Conservation (phyloP, 2,113 vertebrate genomes). For the Anarrhichthys ocellatus region DNA sequence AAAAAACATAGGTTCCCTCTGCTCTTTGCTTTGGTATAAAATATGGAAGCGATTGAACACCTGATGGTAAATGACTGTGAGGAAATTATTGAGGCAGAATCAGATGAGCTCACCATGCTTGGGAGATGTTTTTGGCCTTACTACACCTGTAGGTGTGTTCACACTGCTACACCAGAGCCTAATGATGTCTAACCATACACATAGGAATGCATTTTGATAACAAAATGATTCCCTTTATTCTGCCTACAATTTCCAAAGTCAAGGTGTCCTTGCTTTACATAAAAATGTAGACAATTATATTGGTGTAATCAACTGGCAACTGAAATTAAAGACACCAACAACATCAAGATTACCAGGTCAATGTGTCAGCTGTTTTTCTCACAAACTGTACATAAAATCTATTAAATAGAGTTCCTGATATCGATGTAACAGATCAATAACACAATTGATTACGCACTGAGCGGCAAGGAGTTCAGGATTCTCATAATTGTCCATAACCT, state of each 20-base stretch:
- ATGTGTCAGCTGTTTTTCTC: background rate
- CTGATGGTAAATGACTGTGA: background rate
- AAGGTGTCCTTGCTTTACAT: background rate
- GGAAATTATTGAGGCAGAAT: background rate
- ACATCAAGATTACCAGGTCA: background rate
- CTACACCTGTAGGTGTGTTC: background rate
- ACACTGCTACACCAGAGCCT: background rate
- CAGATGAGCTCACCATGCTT: background rate
- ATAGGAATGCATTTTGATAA: background rate
- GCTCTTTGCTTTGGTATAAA: background rate
- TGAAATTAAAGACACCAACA: slow-evolving; percentile 12
- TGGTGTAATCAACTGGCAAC: background rate
- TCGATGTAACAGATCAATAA: slow-evolving; percentile 25
- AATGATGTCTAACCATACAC: background rate
- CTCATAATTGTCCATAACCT: background rate
- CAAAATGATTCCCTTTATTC: background rate
- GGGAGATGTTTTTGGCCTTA: background rate
- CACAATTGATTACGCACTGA: slow-evolving; percentile 19
- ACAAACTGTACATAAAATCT: background rate
- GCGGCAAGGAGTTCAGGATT: background rate
- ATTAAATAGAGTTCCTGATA: slow-evolving; percentile 14
- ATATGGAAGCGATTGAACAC: background rate
- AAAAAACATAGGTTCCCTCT: background rate
- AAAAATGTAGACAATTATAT: background rate
- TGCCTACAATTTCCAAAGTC: background rate